Evolutionary conservation across 2,888 invertebrate genomes (phyloP).

Genomic region (Dolichopus griseipennis): DNA sequence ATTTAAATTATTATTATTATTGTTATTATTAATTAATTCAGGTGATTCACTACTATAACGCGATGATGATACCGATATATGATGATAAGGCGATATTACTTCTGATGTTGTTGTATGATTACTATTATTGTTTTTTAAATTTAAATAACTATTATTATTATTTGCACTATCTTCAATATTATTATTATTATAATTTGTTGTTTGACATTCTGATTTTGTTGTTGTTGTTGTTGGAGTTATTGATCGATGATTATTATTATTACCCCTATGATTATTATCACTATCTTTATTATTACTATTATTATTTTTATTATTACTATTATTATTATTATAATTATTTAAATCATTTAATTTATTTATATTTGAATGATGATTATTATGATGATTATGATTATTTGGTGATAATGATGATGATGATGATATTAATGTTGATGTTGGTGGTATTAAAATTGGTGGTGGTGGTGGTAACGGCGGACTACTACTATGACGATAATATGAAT

Average conservation of each 20-base stretch:
- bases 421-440: neutral
- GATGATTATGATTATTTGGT: neutral
- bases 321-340: neutral
- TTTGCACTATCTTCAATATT: constrained; percentile 17
- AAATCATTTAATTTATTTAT: neutral
- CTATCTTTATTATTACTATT: neutral
- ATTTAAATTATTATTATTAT: neutral
- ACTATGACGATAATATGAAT: constrained; percentile 1
- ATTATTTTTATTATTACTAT: neutral
- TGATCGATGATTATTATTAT: neutral
- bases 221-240: neutral
- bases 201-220: neutral
- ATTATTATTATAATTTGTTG: constrained; percentile 18
- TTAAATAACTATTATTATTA: neutral
- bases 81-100: constrained; percentile 1
- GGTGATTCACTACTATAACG: constrained; percentile 4
- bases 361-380: neutral
- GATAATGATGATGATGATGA: neutral
- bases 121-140: neutral
- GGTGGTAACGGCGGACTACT: neutral
- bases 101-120: neutral
- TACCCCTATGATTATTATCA: neutral
- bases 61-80: neutral
- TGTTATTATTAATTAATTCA: neutral
- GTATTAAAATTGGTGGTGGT: neutral